Conservation (phyloP, 2,888 invertebrate species). For the Invenusta paracnida region DNA sequence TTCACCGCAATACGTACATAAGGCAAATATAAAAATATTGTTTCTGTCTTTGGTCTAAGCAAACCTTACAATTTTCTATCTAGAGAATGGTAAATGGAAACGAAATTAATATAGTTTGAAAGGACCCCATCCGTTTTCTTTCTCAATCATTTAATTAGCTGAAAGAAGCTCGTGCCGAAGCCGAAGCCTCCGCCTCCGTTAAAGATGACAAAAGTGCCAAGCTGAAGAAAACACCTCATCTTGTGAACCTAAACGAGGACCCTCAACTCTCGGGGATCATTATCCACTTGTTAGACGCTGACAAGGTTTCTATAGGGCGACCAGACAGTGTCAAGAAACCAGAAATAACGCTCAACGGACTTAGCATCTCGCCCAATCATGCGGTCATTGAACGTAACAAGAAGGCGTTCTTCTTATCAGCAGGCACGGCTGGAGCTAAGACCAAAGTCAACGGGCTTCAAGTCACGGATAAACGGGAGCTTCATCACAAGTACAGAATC, state of each 20-base stretch:
- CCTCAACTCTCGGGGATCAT: conserved; percentile 47
- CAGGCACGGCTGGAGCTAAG: conserved; percentile 51
- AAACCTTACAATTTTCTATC: too few relatives aligned
- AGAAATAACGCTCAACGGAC: conserved; percentile 56
- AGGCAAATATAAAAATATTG: too few relatives aligned
- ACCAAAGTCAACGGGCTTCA: conserved; percentile 60
- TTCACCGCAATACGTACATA: too few relatives aligned
- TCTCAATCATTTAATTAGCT: not conserved
- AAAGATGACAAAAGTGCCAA: conserved; percentile 31
- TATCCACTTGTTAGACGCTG: conserved; percentile 49
- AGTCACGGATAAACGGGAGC: conserved; percentile 52
- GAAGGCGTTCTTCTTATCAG: conserved; percentile 50
- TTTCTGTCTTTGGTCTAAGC: too few relatives aligned
- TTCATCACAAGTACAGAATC: conserved; percentile 58
- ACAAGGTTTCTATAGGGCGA: conserved; percentile 55
- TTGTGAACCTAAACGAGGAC: conserved; percentile 50
- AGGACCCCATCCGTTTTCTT: too few relatives aligned
- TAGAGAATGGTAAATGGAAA: too few relatives aligned
- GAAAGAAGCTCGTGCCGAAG: conserved; percentile 38
- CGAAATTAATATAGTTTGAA: too few relatives aligned
- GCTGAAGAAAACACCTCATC: conserved; percentile 48
- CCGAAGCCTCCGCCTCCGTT: not conserved
- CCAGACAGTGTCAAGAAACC: conserved; percentile 53
- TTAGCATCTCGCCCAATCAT: conserved; percentile 51
- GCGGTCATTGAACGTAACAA: conserved; percentile 51